Base-by-base conservation (phyloP, 1,140 invertebrate species). In the Saccostrea glomerata region DNA sequence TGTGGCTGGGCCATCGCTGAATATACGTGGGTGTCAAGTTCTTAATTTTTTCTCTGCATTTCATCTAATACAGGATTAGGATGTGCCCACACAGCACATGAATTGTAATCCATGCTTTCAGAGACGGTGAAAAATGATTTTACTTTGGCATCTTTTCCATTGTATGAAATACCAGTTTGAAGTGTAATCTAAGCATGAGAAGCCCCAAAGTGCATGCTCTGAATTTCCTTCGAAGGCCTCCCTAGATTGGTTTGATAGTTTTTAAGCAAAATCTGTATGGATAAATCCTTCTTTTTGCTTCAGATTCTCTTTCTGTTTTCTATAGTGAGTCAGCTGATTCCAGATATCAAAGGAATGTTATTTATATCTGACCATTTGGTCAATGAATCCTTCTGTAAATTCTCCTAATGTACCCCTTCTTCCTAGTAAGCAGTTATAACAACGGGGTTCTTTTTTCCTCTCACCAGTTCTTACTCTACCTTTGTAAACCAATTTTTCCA, bases 191-290 rank as follows among this genome's bases (percentile, higher is more conserved):
- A 89, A 23, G 63, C 66, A 40, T 89, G 87, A 63, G 88, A 89
- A 25, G 87, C 89, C 15, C 91, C 90, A 89, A 91, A 91, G 58
- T 92, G 88, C 87, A 90, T 90, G n/a, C 86, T 86, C 56, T 91
- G 91, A 5, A 92, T 90, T 87, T 89, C 90, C 30, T 58, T n/a
- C n/a, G n/a, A n/a, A n/a, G n/a, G n/a, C n/a, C n/a, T 25, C 4
- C 20, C 15, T n/a, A 88, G 6, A 87, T 90, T 91, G n/a, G 86
- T 66, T 9, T 83, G 77, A 73, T 90, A 90, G 86, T 91, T 91
- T 55, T 92, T 87, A n/a, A 58, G 87, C 30, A 84, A 92, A 91
- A 54, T 91, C 91, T 87, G 90, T 66, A 47, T 91, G 89, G 15
- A 91, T 60, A 7, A 90, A 30, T 63, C 86, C 88, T 82, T 92